Evolutionary conservation across 53 echinoderm and acorn worm species (phyloP).

Genomic region (Astropecten irregularis): DNA sequence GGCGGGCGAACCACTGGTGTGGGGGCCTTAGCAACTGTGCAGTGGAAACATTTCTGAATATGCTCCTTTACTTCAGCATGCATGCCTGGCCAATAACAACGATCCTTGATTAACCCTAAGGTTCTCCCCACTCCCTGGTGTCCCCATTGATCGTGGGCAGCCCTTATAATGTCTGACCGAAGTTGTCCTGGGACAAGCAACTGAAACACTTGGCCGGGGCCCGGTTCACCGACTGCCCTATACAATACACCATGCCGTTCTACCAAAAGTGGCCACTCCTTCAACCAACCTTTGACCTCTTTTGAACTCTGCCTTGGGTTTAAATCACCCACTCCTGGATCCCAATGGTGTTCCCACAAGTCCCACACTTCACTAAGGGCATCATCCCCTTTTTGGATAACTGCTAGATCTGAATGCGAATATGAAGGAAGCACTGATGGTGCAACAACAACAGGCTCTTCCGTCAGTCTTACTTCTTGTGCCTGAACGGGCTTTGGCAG

Average conservation of each 20-base stretch:
- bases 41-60: constrained; percentile 53
- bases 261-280: constrained; percentile 18
- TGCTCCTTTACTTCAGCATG: constrained; percentile 30
- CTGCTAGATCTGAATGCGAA: constrained; percentile 29
- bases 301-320: neutral
- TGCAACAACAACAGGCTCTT: neutral
- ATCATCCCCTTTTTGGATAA: constrained; percentile 58
- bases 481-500: neutral
- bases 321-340: constrained; percentile 33
- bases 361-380: constrained; percentile 35
- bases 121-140: constrained; percentile 65
- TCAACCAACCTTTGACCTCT: constrained; percentile 42
- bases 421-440: constrained; percentile 73
- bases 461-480: neutral
- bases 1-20: constrained; percentile 21
- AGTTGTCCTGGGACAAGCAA: constrained; percentile 57
- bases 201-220: constrained; percentile 42
- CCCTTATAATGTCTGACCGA: constrained; percentile 39
- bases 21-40: constrained; percentile 65
- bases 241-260: constrained; percentile 57
- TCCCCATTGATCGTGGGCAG: constrained; percentile 65
- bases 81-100: constrained; percentile 81
- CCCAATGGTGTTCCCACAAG: constrained; percentile 46
- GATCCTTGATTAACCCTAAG: constrained; percentile 18
- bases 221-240: constrained; percentile 10